Evolutionary conservation across 1,140 invertebrate genomes (phyloP), one percentile per base, ranked within the genome.

Genomic region (Drosophila sucinea): DNA sequence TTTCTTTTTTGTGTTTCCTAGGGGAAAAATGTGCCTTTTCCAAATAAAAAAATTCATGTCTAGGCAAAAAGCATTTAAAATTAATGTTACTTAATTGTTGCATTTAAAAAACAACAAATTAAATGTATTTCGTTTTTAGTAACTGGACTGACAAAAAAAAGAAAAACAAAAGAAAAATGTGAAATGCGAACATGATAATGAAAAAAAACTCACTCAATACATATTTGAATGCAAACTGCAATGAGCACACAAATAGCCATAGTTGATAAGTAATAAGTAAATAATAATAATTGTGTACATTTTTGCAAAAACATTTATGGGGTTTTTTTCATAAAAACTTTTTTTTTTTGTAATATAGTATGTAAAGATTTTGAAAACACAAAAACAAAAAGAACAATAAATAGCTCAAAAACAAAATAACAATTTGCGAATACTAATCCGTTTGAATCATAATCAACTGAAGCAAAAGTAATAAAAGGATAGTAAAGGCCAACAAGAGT

Each of bases 31-130:
- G 82, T 86, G 82, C 79, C 82, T 86, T 70, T 86, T 80, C 64
- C 54, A 51, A 27, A 8, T 44, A 67, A 76, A 58, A 25, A 58
- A 58, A 58, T 35, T 35, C 32, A 58, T 58, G 32, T 58, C 32
- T 58, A 38, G 32, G 33, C 56, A 58, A 38, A 58, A 25, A 58
- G 56, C 56, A 58, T 47, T 63, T 56, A 62, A 72, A 75, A 61
- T 65, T 72, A 77, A 73, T 81, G 77, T 81, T 90, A 90, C 74
- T 90, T 89, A 81, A 90, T 60, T 47, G 67, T 79, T 90, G 84
- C 84, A 89, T 90, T 89, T 89, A 89, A 80, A 62, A 60, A 38
- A 67, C 38, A 44, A 67, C 60, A 70, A 67, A 70, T 57, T 57
- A 63, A 73, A 56, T 74, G 76, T 80, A 70, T 74, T 76, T 67